Conservation (phyloP, 2,797 vertebrate species). For the Poecilia gillii region DNA sequence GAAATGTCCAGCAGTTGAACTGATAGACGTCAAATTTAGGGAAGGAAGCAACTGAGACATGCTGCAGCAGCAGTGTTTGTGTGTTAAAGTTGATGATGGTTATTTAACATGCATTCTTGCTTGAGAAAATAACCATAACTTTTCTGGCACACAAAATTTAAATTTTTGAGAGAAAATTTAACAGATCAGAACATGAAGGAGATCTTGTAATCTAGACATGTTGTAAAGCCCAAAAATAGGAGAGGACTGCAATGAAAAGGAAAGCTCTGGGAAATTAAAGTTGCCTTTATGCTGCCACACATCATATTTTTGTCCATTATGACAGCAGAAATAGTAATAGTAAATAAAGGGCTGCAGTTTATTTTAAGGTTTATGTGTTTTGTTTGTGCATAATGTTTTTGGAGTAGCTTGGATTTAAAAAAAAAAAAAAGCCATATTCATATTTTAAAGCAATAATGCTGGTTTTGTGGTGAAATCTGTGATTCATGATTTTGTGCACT, state of each 20-base stretch:
- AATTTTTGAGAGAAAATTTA: not conserved
- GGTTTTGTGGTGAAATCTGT: not conserved
- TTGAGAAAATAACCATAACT: not conserved
- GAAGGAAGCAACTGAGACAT: conserved; percentile 15
- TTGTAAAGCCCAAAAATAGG: not conserved
- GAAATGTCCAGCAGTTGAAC: conserved; percentile 21
- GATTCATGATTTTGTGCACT: not conserved
- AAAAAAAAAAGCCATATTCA: too few relatives aligned
- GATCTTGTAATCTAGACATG: not conserved
- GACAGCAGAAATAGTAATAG: not conserved
- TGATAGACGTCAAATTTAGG: not conserved
- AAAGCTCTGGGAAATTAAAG: not conserved
- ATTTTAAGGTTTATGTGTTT: not conserved
- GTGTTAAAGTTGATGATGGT: not conserved
- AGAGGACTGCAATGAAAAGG: not conserved
- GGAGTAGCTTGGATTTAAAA: not conserved
- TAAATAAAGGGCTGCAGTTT: not conserved
- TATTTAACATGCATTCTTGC: conserved; percentile 11
- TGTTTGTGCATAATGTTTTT: not conserved
- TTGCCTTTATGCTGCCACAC: not conserved
- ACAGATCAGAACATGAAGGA: not conserved
- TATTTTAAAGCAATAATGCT: not conserved
- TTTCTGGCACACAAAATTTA: conserved; percentile 2
- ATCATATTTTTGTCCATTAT: not conserved
- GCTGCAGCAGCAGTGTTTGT: conserved; percentile 13